Evolutionary conservation across 2,797 vertebrate genomes (phyloP).

Genomic region (Onychomys leucogaster): DNA sequence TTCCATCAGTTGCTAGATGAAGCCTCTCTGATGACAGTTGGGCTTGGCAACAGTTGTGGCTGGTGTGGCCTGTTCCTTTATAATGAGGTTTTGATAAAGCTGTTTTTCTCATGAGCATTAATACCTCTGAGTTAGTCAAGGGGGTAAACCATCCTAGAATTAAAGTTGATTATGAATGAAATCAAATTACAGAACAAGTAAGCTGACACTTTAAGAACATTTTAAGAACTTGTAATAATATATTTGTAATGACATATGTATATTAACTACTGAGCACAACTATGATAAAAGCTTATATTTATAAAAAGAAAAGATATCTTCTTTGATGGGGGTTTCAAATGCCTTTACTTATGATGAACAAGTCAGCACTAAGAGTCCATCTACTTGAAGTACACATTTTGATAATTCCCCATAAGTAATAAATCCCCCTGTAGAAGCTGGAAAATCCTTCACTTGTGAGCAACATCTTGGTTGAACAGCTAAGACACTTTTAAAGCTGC

Average conservation of each 20-base stretch:
- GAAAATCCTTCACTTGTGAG: neutral
- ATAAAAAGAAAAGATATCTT: neutral
- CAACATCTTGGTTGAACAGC: constrained; percentile 21
- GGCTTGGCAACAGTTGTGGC: neutral
- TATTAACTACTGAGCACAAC: neutral
- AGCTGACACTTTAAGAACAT: constrained; percentile 44
- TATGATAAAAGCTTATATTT: neutral
- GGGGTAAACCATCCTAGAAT: constrained; percentile 86
- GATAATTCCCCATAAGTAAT: constrained; percentile 23
- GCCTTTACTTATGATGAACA: neutral
- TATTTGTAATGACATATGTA: neutral
- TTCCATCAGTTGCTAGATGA: neutral
- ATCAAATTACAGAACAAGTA: constrained; percentile 87
- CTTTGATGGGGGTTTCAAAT: neutral
- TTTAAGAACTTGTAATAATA: neutral
- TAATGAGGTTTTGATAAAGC: constrained; percentile 86
- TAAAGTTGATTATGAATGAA: constrained; percentile 88
- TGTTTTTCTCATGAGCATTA: constrained; percentile 87
- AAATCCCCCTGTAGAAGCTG: neutral
- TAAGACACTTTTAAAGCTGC: constrained; percentile 40
- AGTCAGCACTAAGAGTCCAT: constrained; percentile 5
- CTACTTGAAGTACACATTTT: constrained; percentile 18
- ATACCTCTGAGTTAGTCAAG: constrained; percentile 86
- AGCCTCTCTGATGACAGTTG: neutral
- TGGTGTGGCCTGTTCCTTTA: neutral